Conservation (phyloP, 2,888 invertebrate species). For the Andrena flavipes region DNA sequence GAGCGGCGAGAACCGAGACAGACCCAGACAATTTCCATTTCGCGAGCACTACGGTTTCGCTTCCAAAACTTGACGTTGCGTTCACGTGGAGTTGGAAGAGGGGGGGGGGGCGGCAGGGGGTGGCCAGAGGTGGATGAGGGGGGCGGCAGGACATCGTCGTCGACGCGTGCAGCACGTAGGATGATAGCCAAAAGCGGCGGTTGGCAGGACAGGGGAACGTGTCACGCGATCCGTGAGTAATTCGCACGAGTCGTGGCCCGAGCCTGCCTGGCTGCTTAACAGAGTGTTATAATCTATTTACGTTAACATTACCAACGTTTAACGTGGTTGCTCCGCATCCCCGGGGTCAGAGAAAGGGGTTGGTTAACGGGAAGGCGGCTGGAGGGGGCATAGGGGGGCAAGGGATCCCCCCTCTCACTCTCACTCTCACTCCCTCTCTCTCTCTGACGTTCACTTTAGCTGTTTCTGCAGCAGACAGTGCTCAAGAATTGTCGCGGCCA, state of each 20-base stretch:
- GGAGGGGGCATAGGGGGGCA: conserved; percentile 64
- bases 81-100: conserved; percentile 52
- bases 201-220: conserved; percentile 84
- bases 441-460: conserved; percentile 43
- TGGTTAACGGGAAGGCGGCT: conserved; percentile 65
- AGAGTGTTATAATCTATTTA: conserved; percentile 85
- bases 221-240: conserved; percentile 85
- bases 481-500: conserved; percentile 85
- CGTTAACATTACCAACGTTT: conserved; percentile 85
- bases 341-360: conserved; percentile 80
- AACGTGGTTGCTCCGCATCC: conserved; percentile 82
- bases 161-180: conserved; percentile 79
- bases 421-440: conserved; percentile 31
- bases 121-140: conserved; percentile 31
- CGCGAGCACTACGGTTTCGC: conserved; percentile 54
- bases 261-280: conserved; percentile 82
- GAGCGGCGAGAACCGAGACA: conserved; percentile 22
- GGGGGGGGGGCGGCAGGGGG: conserved; percentile 35
- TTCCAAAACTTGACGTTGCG: conserved; percentile 68
- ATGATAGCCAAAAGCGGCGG: conserved; percentile 83
- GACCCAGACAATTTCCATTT: conserved; percentile 34
- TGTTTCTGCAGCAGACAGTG: conserved; percentile 83
- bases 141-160: conserved; percentile 72
- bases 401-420: conserved; percentile 24
- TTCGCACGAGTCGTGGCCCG: conserved; percentile 81